Base-by-base conservation (phyloP, 2,113 vertebrate species). In the Percina caprodes region DNA sequence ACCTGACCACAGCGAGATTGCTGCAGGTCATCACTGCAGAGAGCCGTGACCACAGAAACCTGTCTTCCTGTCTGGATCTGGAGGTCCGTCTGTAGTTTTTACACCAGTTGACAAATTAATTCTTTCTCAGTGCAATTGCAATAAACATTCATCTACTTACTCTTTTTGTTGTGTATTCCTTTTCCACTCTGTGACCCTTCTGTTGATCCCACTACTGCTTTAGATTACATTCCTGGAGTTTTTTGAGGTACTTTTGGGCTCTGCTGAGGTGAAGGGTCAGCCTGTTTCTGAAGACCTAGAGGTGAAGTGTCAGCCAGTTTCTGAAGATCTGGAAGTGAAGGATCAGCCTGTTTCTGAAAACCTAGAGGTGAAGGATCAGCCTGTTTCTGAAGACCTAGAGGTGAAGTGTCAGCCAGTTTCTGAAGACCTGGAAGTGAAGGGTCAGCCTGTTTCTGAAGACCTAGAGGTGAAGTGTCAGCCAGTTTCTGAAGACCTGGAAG, bases 171-270 rank as follows among this genome's bases (percentile, higher is more conserved):
- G 6, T 54, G n/a, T 19, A 21, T 54, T 15, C 5, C 2, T 35
- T 23, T 3, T 2, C 8, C 10, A 4, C 12, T 66, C 33, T 21
- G 4, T 14, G n/a, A 35, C 19, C n/a, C 24, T 0, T 45, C 5
- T 16, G 35, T 42, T 55, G 14, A 33, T 60, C 13, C 12, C 19
- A 2, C 26, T 60, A 15, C 13, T 16, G 19, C 13, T 61, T 1
- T 62, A 99, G 98, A 85, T 99, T 56, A 95, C 95, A 2, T 98
- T 99, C 91, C 95, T 99, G 77, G 98, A 99, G 70, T 99, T 99
- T 93, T 96, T 97, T 26, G 98, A 99, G 88, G 95, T 96, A 12
- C 93, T 99, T n/a, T 83, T 99, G n/a, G 92, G 91, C 9, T 97
- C 96, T 42, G 96, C 96, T 0, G 73, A 95, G 48, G 66, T 95